Percentiles rank a stretch among this genome's conserved stretches.
Conservation (phyloP, 2,888 invertebrate species). For the Catocala fraxini region DNA sequence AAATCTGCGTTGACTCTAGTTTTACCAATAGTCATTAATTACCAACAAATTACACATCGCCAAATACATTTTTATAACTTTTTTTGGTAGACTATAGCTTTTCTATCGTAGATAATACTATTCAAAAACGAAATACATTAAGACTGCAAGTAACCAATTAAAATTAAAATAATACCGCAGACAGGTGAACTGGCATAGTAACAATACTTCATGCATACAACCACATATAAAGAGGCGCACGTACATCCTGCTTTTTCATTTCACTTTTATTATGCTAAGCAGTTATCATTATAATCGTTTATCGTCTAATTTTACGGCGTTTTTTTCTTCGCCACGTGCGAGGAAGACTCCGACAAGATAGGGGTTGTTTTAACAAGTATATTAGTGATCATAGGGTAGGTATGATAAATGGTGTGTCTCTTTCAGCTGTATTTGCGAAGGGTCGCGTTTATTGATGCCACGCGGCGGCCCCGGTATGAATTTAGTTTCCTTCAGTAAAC, state of each 20-base stretch:
- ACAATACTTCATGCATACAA: conserved; percentile 63
- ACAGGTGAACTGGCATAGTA: conserved; percentile 78
- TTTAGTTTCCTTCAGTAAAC: conserved; percentile 62
- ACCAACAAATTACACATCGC: too few relatives aligned
- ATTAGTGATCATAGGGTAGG: conserved; percentile 82
- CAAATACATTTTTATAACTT: too few relatives aligned
- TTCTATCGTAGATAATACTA: too few relatives aligned
- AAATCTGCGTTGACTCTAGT: too few relatives aligned
- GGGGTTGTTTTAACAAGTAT: conserved; percentile 87
- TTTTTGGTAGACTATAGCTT: too few relatives aligned
- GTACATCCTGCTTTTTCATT: conserved; percentile 79
- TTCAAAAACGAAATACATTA: neutral
- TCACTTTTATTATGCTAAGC: conserved; percentile 82
- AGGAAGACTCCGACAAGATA: conserved; percentile 80
- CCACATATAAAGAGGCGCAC: conserved; percentile 63
- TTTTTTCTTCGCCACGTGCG: conserved; percentile 70
- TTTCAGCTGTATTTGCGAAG: conserved; percentile 80
- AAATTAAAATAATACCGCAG: conserved; percentile 18
- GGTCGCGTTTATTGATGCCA: conserved; percentile 81
- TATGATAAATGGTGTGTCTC: conserved; percentile 86
- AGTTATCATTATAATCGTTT: conserved; percentile 75
- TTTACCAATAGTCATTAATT: too few relatives aligned
- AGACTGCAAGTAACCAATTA: conserved; percentile 9
- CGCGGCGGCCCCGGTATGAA: conserved; percentile 70
- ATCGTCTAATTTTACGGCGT: conserved; percentile 74